phyloP scores from a whole-genome alignment of 2,888 invertebrate species.

The Dynastes grantii region DNA sequence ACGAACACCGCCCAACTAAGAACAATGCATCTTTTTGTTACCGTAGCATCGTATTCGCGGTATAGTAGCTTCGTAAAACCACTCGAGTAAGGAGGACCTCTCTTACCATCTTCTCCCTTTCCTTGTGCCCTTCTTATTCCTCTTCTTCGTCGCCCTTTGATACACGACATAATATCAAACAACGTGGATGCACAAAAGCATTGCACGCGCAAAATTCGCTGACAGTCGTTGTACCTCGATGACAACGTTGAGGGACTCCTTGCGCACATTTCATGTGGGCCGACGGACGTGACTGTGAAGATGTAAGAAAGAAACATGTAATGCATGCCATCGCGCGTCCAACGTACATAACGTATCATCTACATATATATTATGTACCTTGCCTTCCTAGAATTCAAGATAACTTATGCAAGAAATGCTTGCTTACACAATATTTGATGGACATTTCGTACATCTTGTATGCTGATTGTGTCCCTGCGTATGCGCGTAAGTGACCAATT shows the following conservation, averaged over 20 bases:
- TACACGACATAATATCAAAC: background rate
- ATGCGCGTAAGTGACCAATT: background rate
- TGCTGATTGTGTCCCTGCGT: background rate
- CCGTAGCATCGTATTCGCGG: background rate
- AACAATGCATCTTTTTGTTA: constrained; percentile 29
- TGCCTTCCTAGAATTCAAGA: constrained; percentile 52
- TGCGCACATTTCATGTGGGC: constrained; percentile 65
- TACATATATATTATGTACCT: constrained; percentile 29
- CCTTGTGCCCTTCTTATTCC: background rate
- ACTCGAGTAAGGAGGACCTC: constrained; percentile 3
- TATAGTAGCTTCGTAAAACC: constrained; percentile 19
- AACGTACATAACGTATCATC: background rate
- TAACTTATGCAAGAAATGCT: constrained; percentile 48
- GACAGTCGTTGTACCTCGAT: constrained; percentile 41
- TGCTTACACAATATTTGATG: constrained; percentile 44
- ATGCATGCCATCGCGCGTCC: too few relatives aligned
- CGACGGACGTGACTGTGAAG: constrained; percentile 50
- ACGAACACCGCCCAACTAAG: background rate
- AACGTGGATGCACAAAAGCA: background rate
- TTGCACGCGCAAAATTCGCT: constrained; percentile 41
- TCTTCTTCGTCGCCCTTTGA: background rate
- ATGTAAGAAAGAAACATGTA: constrained; percentile 33
- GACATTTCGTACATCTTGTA: constrained; percentile 10
- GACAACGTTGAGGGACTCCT: background rate
- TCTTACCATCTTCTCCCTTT: background rate